Evolutionary conservation across 2,797 vertebrate genomes (phyloP), one percentile per base, ranked within the genome.

Genomic region (Labeo calbasu): DNA sequence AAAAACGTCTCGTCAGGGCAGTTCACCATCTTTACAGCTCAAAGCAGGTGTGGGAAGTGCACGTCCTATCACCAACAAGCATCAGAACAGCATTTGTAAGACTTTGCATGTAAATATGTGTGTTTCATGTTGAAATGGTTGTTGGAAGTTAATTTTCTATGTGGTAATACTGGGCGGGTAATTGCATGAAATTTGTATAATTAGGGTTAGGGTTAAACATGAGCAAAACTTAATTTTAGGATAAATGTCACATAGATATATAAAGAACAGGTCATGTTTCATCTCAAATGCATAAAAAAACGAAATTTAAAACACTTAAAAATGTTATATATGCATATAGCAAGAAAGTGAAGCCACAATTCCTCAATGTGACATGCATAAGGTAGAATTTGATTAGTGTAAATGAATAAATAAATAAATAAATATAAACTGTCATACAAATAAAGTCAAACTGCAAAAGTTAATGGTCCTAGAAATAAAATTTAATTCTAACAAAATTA

Each of bases 41-140:
- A 88, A 91, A 95, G 94, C 95, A 96, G 96, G 96, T 96, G 95
- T 95, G 95, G 95, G 93, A 91, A 92, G 86, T 87, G 86, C 90
- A 89, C 2, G 50, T 61, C 32, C 89, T 92, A 90, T 93, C 91
- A 91, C 86, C 87, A 84, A 83, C 25, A 77, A n/a, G 32, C 82
- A 81, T 63, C 79, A 61, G 12, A 61, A 28, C 43, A 63, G 19
- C 25, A 65, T 82, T 48, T 77, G 14, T 32, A 57, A 8, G 23
- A 21, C n/a, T 17, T 17, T 3, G 19, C 61, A 21, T 28, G 32
- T 21, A 19, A 61, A 46, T 21, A 25, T 50, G 9, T 61, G 43
- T 46, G 4, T 7, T n/a, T 15, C 28, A 65, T 61, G 15, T 63
- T 46, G 12, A 48, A 28, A 28, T 13, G 23, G 46, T 32, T 28